Base-by-base conservation (phyloP, 2,113 vertebrate genomes). In the Scortum barcoo region DNA sequence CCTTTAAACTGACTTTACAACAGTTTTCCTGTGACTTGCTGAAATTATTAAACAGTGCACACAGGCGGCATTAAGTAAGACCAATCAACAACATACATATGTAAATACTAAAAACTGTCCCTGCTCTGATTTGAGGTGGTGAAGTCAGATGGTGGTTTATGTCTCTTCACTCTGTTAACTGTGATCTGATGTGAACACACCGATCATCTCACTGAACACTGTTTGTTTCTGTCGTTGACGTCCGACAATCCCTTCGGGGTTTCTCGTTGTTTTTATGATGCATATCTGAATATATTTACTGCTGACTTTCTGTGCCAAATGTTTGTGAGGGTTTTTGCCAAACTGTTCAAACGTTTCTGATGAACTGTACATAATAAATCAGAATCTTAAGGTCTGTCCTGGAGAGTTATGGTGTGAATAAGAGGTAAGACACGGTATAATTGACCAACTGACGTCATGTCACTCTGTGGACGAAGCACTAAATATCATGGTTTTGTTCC, bases 321-420 rank as follows among this genome's bases (percentile, higher is more conserved):
- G 85, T 91, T 84, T 87, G 88, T 91, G 91, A 90, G 69, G 62
- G 62, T 78, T 71, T 77, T 85, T 85, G 78, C 71, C 81, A 87
- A 89, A 86, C 42, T 78, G 68, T 87, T 80, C 38, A 78, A 60
- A 46, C 3, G 3, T 91, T 88, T 87, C 65, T 77, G 84, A 89
- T 57, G 61, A 90, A 80, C 17, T 91, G 91, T 91, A 88, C 33
- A 90, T 81, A 89, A 87, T 86, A 89, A 91, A 92, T 62, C 38
- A 28, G 65, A 80, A 72, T 81, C 76, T 81, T 44, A 72, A 78
- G 44, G 5, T 38, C 33, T 42, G 53, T 77, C 76, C 66, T 24
- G 10, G 36, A 73, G 58, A 16, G 58, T 48, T 57, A 3, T 61
- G 58, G 26, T 24, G 66, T 42, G 0, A 26, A 22, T 26, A 9